A percentile compares a stretch with the other conserved stretches of the same genome.
Conservation (phyloP, 1,140 invertebrate genomes). For the Neodiprion fabricii region DNA sequence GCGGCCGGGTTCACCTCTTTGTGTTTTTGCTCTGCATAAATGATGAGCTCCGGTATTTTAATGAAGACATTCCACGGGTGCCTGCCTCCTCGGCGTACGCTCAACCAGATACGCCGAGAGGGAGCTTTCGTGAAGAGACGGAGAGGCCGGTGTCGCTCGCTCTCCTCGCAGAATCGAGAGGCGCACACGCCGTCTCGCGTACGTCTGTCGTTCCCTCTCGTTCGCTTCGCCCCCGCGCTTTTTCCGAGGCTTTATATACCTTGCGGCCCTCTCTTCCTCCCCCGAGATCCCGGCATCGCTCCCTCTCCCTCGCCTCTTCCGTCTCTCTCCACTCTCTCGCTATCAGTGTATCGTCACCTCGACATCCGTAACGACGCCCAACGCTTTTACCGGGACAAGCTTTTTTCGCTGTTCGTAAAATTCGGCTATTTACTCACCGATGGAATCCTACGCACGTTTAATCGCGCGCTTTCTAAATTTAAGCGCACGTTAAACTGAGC, state of each 20-base stretch:
- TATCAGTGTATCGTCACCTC: constrained; percentile 7
- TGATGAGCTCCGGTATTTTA: constrained; percentile 52
- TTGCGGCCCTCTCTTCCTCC: too few species aligned
- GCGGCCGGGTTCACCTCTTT: constrained; percentile 33
- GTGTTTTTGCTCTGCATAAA: constrained; percentile 54
- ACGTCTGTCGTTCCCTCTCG: not conserved
- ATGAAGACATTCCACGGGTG: constrained; percentile 52
- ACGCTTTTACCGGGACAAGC: constrained; percentile 4
- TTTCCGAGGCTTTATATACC: not conserved
- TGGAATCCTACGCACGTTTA: not conserved
- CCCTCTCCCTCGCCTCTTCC: not conserved
- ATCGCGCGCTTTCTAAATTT: not conserved
- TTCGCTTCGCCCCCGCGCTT: constrained; percentile 1
- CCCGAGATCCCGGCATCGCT: too few species aligned
- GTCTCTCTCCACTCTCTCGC: not conserved
- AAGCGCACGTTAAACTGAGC: not conserved
- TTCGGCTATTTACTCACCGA: not conserved
- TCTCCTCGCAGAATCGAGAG: not conserved
- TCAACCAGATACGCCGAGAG: constrained; percentile 4
- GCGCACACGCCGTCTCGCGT: constrained; percentile 6
- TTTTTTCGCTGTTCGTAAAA: constrained; percentile 4
- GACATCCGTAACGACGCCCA: not conserved
- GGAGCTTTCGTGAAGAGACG: constrained; percentile 9
- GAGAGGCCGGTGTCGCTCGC: constrained; percentile 2
- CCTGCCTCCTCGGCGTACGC: constrained; percentile 40